Conservation (phyloP, 2,113 vertebrate genomes). For the Corythaeola cristata region DNA sequence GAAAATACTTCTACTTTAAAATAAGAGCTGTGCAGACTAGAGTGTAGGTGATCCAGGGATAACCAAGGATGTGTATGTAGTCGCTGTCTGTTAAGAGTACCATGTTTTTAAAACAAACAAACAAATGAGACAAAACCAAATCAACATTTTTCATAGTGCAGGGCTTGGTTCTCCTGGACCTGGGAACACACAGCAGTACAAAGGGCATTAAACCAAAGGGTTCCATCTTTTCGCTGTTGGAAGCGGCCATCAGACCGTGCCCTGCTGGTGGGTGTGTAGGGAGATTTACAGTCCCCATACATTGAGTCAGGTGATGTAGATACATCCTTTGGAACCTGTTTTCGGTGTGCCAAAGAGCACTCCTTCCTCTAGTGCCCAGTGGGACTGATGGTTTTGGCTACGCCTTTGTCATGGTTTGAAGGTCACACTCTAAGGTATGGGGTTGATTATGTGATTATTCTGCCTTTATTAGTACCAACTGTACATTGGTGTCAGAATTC, state of each 20-base stretch:
- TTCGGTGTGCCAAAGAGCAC: neutral
- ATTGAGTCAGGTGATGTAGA: neutral
- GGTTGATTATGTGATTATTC: neutral
- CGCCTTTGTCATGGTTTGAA: neutral
- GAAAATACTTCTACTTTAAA: neutral
- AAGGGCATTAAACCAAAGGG: neutral
- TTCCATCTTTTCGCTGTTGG: neutral
- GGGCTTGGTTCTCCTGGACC: neutral
- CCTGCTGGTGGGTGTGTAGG: neutral
- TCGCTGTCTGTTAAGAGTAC: neutral
- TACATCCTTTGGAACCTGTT: neutral
- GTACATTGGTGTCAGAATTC: neutral
- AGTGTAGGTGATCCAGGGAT: neutral
- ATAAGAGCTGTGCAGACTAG: neutral
- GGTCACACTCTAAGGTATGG: neutral
- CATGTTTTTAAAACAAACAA: neutral
- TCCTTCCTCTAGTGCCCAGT: neutral
- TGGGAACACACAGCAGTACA: neutral
- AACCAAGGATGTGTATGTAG: neutral
- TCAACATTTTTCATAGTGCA: neutral
- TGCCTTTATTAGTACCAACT: neutral
- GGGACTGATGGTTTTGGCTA: neutral
- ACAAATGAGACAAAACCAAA: neutral
- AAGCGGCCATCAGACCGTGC: neutral
- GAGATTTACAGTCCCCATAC: neutral